Evolutionary conservation across 2,888 invertebrate species (phyloP).

Genomic region (Amblyjoppa fuscipennis): DNA sequence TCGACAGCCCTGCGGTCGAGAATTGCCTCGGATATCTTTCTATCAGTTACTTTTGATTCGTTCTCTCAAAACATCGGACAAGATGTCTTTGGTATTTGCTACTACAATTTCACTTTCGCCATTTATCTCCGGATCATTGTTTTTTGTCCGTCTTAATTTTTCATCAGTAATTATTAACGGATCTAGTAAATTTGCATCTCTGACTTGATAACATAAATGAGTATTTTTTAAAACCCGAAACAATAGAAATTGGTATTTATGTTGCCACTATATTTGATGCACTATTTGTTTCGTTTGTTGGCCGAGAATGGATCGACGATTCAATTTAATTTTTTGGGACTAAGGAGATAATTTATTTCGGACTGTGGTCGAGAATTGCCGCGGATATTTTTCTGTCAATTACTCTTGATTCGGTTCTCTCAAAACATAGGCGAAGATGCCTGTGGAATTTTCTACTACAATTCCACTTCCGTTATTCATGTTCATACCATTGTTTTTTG

Average conservation of each 20-base stretch:
- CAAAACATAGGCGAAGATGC: constrained; percentile 25
- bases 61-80: constrained; percentile 29
- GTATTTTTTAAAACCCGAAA: too few species aligned
- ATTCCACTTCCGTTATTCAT: constrained; percentile 29
- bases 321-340: too few species aligned
- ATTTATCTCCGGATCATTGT: constrained; percentile 3
- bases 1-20: background rate
- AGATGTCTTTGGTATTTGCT: constrained; percentile 12
- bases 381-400: constrained; percentile 40
- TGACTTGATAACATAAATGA: background rate
- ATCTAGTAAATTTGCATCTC: background rate
- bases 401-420: constrained; percentile 49
- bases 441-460: constrained; percentile 13
- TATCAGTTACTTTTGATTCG: constrained; percentile 57
- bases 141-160: background rate
- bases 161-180: background rate
- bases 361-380: constrained; percentile 3
- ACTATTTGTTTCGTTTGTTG: background rate
- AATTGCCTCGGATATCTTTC: constrained; percentile 12
- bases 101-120: constrained; percentile 25
- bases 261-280: too few species aligned
- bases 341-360: too few species aligned
- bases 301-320: background rate
- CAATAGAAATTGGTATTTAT: too few species aligned
- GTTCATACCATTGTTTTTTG: background rate